A percentile compares a stretch with the other conserved stretches of the same genome.
Evolutionary conservation across 2,113 vertebrate species (phyloP).

Genomic region (Varanus salvator): DNA sequence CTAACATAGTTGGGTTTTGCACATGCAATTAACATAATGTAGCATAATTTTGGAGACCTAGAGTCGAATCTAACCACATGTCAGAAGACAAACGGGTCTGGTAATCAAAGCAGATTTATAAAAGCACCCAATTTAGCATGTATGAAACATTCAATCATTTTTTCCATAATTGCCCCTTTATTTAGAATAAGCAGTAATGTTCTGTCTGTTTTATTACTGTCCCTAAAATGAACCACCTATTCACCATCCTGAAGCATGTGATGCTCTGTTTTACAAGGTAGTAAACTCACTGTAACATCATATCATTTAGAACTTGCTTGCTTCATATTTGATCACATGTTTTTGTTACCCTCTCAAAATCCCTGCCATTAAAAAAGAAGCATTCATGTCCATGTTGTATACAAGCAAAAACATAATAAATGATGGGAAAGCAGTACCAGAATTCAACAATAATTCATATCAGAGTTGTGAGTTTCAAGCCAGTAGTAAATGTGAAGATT

Average conservation of each 20-base stretch:
- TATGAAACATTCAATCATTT: neutral
- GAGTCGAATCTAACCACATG: neutral
- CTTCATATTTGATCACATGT: neutral
- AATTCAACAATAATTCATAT: neutral
- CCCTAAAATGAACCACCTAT: neutral
- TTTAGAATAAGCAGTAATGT: neutral
- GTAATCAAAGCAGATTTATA: conserved; percentile 16
- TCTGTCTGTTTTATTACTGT: conserved; percentile 34
- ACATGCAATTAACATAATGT: conserved; percentile 8
- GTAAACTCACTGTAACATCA: neutral
- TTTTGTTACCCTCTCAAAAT: neutral
- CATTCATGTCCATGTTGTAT: neutral
- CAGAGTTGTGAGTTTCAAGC: neutral
- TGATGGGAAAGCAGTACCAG: neutral
- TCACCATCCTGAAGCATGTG: conserved; percentile 21
- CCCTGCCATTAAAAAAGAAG: conserved; percentile 1
- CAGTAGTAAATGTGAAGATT: neutral
- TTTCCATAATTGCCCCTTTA: conserved; percentile 7
- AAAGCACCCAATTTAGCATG: conserved; percentile 20
- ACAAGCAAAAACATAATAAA: neutral
- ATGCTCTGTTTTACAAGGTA: neutral
- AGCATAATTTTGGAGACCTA: neutral
- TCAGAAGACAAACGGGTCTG: conserved; percentile 8
- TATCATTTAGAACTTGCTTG: conserved; percentile 2
- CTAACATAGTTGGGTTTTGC: neutral